These are phyloP conservation scores for Amitus sp. DNA, from an alignment of 2,888 invertebrate genomes.

Conservation along the genomic window DNA sequence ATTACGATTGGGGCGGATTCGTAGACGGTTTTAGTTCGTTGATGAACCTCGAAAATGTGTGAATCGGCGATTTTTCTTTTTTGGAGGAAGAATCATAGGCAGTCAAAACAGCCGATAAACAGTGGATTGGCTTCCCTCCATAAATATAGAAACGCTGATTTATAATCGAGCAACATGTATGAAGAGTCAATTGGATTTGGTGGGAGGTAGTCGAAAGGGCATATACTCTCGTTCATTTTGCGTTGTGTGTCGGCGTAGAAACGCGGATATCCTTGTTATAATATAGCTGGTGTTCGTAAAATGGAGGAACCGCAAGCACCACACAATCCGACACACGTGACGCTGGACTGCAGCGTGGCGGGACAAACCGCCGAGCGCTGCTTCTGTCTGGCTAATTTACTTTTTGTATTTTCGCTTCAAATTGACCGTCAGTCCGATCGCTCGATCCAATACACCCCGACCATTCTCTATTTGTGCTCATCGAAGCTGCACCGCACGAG, in stretches of 20 bases:
- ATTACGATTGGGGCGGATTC: no score
- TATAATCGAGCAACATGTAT: conserved; percentile 26
- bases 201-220: conserved; percentile 26
- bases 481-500: conserved; percentile 51
- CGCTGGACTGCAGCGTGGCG: conserved; percentile 53
- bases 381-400: conserved; percentile 62
- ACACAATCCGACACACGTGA: conserved; percentile 61
- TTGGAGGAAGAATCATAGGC: no score
- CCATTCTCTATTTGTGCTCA: conserved; percentile 51
- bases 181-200: conserved; percentile 34
- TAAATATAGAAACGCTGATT: conserved; percentile 36
- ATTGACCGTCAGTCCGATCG: conserved; percentile 56
- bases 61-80: no score
- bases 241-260: conserved; percentile 20
- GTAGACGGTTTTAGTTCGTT: no score
- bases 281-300: conserved; percentile 58
- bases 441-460: conserved; percentile 28
- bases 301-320: conserved; percentile 58
- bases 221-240: conserved; percentile 30
- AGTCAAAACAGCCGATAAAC: conserved; percentile 35
- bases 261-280: conserved; percentile 41
- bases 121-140: conserved; percentile 9
- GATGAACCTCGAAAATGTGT: no score
- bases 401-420: conserved; percentile 63
- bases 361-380: conserved; percentile 55